Conservation (phyloP, 2,113 vertebrate species). For the Regulus satrapa region DNA sequence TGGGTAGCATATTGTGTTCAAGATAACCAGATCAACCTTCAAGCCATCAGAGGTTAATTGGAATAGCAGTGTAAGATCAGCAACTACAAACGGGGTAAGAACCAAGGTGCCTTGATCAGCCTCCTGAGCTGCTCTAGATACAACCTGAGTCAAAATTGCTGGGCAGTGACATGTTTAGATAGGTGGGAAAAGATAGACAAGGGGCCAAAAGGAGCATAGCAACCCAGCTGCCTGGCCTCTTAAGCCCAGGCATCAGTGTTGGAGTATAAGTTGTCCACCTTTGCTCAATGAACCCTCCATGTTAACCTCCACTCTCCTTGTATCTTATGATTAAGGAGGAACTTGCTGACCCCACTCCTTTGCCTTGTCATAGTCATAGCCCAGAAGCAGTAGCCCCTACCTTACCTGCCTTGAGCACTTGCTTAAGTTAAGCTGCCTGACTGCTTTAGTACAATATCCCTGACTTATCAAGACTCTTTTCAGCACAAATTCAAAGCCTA, state of each 20-base stretch:
- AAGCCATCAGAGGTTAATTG: neutral
- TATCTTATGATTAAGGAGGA: neutral
- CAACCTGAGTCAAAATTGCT: neutral
- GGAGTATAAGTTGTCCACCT: neutral
- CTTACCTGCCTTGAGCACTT: neutral
- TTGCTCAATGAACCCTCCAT: neutral
- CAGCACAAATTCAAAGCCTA: neutral
- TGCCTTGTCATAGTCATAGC: neutral
- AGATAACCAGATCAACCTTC: neutral
- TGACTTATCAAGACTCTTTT: neutral
- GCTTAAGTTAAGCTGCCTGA: neutral
- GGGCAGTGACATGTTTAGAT: neutral
- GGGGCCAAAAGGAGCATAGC: neutral
- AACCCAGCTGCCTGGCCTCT: no score
- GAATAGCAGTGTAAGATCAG: neutral
- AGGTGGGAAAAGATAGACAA: neutral
- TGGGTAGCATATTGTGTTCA: neutral
- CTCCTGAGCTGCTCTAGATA: neutral
- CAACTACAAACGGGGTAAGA: neutral
- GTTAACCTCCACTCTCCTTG: neutral
- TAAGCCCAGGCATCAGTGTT: neutral
- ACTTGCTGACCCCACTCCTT: neutral
- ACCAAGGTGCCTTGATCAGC: neutral
- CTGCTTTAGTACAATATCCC: neutral
- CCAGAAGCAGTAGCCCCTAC: neutral